Percentiles rank a stretch among this genome's conserved stretches.
phyloP scores from a whole-genome alignment of 2,797 vertebrate species.

The Mareca strepera region DNA sequence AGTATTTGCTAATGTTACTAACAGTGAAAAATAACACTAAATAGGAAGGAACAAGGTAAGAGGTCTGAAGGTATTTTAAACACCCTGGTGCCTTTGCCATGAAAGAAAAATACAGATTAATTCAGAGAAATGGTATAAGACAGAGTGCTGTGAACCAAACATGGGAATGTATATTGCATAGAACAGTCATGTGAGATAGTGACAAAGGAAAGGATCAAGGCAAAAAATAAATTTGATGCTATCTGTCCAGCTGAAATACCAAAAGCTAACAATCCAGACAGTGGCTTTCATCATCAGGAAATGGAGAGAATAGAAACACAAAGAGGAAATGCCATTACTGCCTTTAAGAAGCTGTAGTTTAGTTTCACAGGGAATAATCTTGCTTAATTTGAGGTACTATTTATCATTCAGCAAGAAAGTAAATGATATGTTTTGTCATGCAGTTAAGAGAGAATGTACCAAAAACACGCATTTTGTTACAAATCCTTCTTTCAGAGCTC shows the following conservation, averaged over 20 bases:
- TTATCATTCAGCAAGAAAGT: conserved; percentile 32
- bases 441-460: not conserved
- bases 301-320: not conserved
- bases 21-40: not conserved
- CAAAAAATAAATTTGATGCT: conserved; percentile 10
- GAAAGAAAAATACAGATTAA: conserved; percentile 24
- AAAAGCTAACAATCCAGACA: not conserved
- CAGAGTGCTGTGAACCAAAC: not conserved
- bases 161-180: not conserved
- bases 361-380: conserved; percentile 6
- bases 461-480: not conserved
- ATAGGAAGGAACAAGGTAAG: not conserved
- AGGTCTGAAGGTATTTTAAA: not conserved
- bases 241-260: conserved; percentile 27
- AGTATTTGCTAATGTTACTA: not conserved
- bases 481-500: not conserved
- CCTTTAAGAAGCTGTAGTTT: not conserved
- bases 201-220: conserved; percentile 18
- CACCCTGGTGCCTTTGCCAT: not conserved
- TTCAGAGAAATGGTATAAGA: conserved; percentile 12
- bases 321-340: not conserved
- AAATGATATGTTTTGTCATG: not conserved
- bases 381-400: conserved; percentile 7
- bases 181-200: not conserved
- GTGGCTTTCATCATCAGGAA: conserved; percentile 40